Base-by-base conservation (phyloP, 2,113 vertebrate species). In the Pelobates fuscus region DNA sequence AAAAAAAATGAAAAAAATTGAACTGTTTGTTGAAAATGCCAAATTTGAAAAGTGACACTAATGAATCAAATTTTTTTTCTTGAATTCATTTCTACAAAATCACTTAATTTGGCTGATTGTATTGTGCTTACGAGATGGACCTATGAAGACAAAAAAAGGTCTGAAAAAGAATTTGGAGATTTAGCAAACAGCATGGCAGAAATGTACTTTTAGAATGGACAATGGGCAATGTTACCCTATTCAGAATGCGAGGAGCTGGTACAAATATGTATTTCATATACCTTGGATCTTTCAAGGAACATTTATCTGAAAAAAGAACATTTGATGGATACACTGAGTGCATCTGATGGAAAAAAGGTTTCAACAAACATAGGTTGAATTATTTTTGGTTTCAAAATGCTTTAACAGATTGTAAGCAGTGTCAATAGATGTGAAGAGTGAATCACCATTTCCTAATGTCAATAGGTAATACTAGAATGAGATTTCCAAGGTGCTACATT, bases 1-100 rank as follows among this genome's bases (percentile, higher is more conserved):
- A 84, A 86, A 90, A 87, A 83, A 86, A 37, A 5, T 37, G 92
- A 92, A 91, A 49, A 49, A 49, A 49, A 41, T 7, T 7, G 14
- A 41, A 92, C 92, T 90, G 85, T 89, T 89, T 90, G 88, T 90
- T 89, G 89, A 91, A 94, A 93, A 95, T 91, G 94, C 95, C 94
- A 94, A 94, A 93, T 93, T 88, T 81, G 83, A 80, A 81, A 89
- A 91, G 83, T 89, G 91, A 94, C 90, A 90, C 90, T 90, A 87
- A 91, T 89, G 93, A 94, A 92, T 93, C 88, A 91, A 90, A 89
- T 82, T 92, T 94, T n/a, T 49, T 90, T 88, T 90, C 86, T 89
- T 88, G 87, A 89, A 86, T 87, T 88, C 88, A 88, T 87, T 89
- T 90, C 86, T 82, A 83, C 10, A n/a, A n/a, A n/a, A n/a, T n/a